These are phyloP conservation scores for Grantiella picta DNA, from an alignment of 2,113 vertebrate species.

Conservation along the genomic window DNA sequence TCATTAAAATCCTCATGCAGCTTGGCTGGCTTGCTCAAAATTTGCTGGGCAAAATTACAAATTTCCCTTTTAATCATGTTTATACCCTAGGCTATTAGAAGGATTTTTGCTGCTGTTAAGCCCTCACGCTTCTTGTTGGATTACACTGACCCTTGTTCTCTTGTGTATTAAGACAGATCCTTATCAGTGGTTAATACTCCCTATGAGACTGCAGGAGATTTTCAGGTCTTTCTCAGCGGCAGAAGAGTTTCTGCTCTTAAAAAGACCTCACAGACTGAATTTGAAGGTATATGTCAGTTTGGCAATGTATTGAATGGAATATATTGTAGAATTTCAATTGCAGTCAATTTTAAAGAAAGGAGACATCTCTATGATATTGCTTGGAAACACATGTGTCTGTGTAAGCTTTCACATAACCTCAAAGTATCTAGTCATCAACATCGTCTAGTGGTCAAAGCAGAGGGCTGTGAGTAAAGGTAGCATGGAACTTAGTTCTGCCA, in stretches of 20 bases:
- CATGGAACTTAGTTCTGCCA: not conserved
- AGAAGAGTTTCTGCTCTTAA: not conserved
- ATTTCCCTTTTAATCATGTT: conserved; percentile 31
- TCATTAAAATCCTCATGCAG: conserved; percentile 4
- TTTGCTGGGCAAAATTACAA: conserved; percentile 16
- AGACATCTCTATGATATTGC: not conserved
- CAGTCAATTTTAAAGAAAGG: not conserved
- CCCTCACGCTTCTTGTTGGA: not conserved
- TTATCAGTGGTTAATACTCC: conserved; percentile 23
- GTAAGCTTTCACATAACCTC: not conserved
- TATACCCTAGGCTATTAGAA: conserved; percentile 13
- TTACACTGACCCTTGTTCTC: conserved; percentile 12
- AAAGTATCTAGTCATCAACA: not conserved
- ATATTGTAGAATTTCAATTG: not conserved
- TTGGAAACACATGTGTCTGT: not conserved
- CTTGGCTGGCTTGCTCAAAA: not conserved
- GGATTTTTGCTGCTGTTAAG: conserved; percentile 40
- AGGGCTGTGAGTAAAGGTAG: not conserved
- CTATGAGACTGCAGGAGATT: not conserved
- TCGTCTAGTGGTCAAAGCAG: conserved; percentile 26
- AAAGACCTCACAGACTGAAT: not conserved
- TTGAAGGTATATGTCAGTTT: not conserved
- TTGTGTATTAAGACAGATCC: conserved; percentile 17
- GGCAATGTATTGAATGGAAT: not conserved
- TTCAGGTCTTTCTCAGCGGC: not conserved